Evolutionary conservation across 2,888 invertebrate genomes (phyloP).

Genomic region (Apocheima hispidaria): DNA sequence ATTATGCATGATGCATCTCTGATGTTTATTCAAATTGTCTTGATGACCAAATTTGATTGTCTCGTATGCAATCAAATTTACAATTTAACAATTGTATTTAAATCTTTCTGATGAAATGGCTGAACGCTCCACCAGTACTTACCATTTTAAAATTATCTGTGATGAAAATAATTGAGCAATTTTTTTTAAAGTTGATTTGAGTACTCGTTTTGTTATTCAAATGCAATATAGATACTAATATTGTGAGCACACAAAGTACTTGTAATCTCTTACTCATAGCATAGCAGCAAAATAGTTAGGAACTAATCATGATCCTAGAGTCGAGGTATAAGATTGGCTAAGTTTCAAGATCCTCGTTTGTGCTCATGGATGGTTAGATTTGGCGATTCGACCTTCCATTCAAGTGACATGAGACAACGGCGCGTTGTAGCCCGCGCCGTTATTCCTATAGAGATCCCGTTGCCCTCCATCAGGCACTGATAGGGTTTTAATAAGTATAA

Average conservation of each 20-base stretch:
- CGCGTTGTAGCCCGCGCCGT: too few species aligned
- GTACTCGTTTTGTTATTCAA: constrained; percentile 25
- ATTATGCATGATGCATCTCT: neutral
- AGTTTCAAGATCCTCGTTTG: too few species aligned
- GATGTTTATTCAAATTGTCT: neutral
- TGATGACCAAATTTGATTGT: neutral
- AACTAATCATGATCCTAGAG: too few species aligned
- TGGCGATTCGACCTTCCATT: too few species aligned
- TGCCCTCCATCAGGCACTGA: too few species aligned
- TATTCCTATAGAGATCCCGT: too few species aligned
- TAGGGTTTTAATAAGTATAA: too few species aligned
- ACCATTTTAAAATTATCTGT: constrained; percentile 32
- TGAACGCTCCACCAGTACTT: constrained; percentile 17
- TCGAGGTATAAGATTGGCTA: too few species aligned
- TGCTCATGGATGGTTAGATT: too few species aligned
- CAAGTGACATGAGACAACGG: too few species aligned
- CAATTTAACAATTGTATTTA: constrained; percentile 24
- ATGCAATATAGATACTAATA: constrained; percentile 24
- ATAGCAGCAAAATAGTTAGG: too few species aligned
- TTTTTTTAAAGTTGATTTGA: constrained; percentile 41
- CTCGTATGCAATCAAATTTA: neutral
- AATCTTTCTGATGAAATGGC: constrained; percentile 23
- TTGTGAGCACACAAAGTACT: neutral
- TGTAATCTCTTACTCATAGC: too few species aligned
- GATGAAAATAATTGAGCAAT: constrained; percentile 39